Evolutionary conservation across 2,888 invertebrate species (phyloP).

Genomic region (Macrosoma leucophasiata): DNA sequence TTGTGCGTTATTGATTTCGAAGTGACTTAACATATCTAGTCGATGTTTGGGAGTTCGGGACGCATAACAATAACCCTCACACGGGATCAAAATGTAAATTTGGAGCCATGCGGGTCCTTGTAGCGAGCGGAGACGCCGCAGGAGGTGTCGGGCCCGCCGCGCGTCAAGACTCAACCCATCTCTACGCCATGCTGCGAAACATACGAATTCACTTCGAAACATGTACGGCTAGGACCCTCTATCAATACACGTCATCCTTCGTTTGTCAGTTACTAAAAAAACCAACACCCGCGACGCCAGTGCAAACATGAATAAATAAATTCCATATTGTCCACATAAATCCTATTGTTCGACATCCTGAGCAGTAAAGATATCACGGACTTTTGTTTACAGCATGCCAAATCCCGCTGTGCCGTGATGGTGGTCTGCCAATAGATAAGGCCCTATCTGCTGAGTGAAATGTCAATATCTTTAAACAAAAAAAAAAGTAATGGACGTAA

Average conservation of each 20-base stretch:
- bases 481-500: not conserved
- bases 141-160: conserved; percentile 44
- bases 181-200: conserved; percentile 66
- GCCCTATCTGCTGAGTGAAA: no score
- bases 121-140: conserved; percentile 44
- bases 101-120: conserved; percentile 45
- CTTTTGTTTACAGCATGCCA: conserved; percentile 28
- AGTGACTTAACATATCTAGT: conserved; percentile 44
- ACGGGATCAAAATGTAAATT: conserved; percentile 60
- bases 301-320: conserved; percentile 35
- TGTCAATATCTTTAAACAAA: not conserved
- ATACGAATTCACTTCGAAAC: conserved; percentile 65
- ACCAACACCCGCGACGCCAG: conserved; percentile 42
- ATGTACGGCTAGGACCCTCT: conserved; percentile 46
- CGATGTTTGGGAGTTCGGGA: conserved; percentile 27
- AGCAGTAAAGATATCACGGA: conserved; percentile 20
- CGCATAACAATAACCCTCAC: conserved; percentile 42
- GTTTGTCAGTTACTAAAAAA: conserved; percentile 42
- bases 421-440: conserved; percentile 28
- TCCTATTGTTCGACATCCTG: conserved; percentile 15
- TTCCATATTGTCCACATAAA: conserved; percentile 28
- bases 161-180: conserved; percentile 55
- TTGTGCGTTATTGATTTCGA: conserved; percentile 45
- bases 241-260: conserved; percentile 56
- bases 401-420: conserved; percentile 30